Evolutionary conservation across 2,888 invertebrate species (phyloP), one percentile per base, ranked within the genome.

Genomic region (Drosophila melanosoma): DNA sequence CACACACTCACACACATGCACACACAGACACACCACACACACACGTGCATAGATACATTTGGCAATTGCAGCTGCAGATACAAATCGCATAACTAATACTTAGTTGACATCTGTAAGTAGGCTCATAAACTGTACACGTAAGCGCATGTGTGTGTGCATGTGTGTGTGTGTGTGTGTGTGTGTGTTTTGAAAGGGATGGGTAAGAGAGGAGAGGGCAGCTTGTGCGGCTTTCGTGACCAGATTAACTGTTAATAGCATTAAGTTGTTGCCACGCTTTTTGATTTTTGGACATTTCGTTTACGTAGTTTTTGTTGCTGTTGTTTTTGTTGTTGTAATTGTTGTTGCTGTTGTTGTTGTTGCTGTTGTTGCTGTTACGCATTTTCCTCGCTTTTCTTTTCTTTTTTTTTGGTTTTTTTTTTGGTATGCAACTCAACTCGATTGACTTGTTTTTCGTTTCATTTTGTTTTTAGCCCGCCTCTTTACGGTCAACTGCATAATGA

Each of bases 261-360:
- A 88, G 78, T 74, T 69, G 65, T 70, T 82, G 80, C 80, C 85
- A 85, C 86, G 88, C 88, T 86, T 83, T 85, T 87, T 80, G 85
- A 82, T 77, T 85, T 85, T 81, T 60, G 63, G 82, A 26, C 72
- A 73, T 82, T 83, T 81, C 26, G 35, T 72, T 74, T 33, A 48
- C 38, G 35, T 15, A 17, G 12, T 15, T 32, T n/a, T 51, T 49
- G 26, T 23, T 10, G 17, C 0, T 29, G 29, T 52, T 54, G 17
- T 38, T 52, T 12, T 35, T 17, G 32, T 58, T 36, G 15, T 6
- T 59, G 15, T 58, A 53, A 26, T 48, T 62, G 53, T 36, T 69
- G 54, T 52, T 67, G 26, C 29, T 68, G 58, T 58, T 69, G 36
- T 38, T 52, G n/a, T 33, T 20, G 32, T n/a, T n/a, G 23, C 2